Percentiles rank a stretch among this genome's conserved stretches.
Conservation (phyloP, 1,140 invertebrate genomes). For the Heliconius hermathena region DNA sequence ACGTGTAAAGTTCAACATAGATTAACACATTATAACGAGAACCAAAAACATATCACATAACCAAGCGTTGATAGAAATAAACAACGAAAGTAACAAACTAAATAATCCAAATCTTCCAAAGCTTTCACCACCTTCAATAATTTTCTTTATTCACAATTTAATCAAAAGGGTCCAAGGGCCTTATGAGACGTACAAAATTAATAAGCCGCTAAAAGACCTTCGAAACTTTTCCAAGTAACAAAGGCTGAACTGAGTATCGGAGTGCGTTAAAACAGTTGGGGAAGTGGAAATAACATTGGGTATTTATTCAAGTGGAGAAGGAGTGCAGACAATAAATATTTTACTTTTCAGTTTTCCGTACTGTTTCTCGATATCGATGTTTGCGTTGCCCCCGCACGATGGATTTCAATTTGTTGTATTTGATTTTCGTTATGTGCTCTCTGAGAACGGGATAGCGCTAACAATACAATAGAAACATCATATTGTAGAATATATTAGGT, state of each 20-base stretch:
- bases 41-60: neutral
- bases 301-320: conserved; percentile 52
- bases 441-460: conserved; percentile 40
- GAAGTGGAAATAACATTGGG: conserved; percentile 43
- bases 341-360: conserved; percentile 65
- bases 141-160: conserved; percentile 22
- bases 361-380: conserved; percentile 43
- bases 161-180: conserved; percentile 11
- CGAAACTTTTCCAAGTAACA: conserved; percentile 26
- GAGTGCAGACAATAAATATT: conserved; percentile 68
- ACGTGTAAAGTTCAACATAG: no score
- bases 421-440: conserved; percentile 60
- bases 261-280: conserved; percentile 32
- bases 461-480: conserved; percentile 34
- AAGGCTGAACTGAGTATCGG: conserved; percentile 25
- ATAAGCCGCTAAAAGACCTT: conserved; percentile 32
- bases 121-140: conserved; percentile 15
- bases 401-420: conserved; percentile 69
- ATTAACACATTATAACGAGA: neutral
- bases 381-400: conserved; percentile 51
- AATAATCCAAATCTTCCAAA: conserved; percentile 15
- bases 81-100: conserved; percentile 18
- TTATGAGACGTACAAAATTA: conserved; percentile 31
- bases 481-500: conserved; percentile 16
- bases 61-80: neutral